phyloP scores from a whole-genome alignment of 2,888 invertebrate genomes.

The Caenorhabditis angaria region DNA sequence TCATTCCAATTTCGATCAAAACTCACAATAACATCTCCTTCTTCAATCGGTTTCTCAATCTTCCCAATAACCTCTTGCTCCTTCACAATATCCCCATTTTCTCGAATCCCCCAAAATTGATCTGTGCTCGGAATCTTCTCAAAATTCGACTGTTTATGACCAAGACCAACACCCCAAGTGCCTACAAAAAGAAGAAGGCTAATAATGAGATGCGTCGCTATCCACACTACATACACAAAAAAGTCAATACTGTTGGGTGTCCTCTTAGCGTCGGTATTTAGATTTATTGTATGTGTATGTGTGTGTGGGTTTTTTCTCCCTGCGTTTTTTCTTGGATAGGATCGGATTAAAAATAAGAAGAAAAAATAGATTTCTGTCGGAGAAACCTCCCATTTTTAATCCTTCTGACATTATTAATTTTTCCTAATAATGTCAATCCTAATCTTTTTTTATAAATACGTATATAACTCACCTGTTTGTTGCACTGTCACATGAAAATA shows the following conservation, averaged over 20 bases:
- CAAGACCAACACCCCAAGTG: constrained; percentile 93
- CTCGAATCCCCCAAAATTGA: constrained; percentile 88
- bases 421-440: no score
- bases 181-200: constrained; percentile 72
- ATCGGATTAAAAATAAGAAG: no score
- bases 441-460: not conserved
- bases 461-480: constrained; percentile 82
- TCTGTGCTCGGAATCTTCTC: constrained; percentile 79
- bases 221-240: no score
- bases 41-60: constrained; percentile 80
- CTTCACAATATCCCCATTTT: constrained; percentile 87
- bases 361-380: no score
- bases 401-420: not conserved
- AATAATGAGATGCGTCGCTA: no score
- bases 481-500: constrained; percentile 98
- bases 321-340: no score
- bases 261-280: not conserved
- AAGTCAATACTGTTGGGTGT: not conserved
- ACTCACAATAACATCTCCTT: constrained; percentile 87
- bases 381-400: no score
- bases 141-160: constrained; percentile 86
- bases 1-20: no score
- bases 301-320: no score
- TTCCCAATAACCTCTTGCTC: constrained; percentile 83
- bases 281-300: no score